These are phyloP conservation scores for Boloria euphrosyne DNA, from an alignment of 2,888 invertebrate genomes.

Conservation along the genomic window DNA sequence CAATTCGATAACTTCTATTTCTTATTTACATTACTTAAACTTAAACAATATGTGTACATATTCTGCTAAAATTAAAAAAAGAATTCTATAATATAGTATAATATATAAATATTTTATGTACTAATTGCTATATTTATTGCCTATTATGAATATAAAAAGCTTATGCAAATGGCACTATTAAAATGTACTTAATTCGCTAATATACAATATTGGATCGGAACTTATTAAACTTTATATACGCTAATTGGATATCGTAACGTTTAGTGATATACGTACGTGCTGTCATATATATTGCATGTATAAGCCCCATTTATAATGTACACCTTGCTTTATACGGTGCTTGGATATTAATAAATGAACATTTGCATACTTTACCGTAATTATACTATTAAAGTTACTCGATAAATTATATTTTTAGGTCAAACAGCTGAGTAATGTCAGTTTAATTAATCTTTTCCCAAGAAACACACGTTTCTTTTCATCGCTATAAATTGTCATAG, in stretches of 20 bases:
- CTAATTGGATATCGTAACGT: constrained; percentile 19
- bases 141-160: constrained; percentile 28
- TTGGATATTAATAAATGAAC: constrained; percentile 42
- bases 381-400: constrained; percentile 30
- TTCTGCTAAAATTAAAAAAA: no score
- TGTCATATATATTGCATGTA: constrained; percentile 49
- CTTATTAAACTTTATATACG: constrained; percentile 22
- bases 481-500: no score
- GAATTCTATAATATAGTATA: no score
- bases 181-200: constrained; percentile 27
- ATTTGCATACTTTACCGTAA: constrained; percentile 31
- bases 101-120: neutral
- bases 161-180: constrained; percentile 22
- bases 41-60: no score
- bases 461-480: neutral
- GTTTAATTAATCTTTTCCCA: neutral
- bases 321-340: constrained; percentile 45
- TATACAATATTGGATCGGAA: constrained; percentile 30
- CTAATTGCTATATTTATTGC: constrained; percentile 20
- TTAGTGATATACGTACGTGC: constrained; percentile 8
- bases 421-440: constrained; percentile 9
- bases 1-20: no score
- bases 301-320: constrained; percentile 59
- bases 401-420: constrained; percentile 22
- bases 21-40: no score